A percentile compares a stretch with the other conserved stretches of the same genome.
These are phyloP conservation scores for Achlya flavicornis DNA, from an alignment of 2,888 invertebrate genomes.

Conservation along the genomic window DNA sequence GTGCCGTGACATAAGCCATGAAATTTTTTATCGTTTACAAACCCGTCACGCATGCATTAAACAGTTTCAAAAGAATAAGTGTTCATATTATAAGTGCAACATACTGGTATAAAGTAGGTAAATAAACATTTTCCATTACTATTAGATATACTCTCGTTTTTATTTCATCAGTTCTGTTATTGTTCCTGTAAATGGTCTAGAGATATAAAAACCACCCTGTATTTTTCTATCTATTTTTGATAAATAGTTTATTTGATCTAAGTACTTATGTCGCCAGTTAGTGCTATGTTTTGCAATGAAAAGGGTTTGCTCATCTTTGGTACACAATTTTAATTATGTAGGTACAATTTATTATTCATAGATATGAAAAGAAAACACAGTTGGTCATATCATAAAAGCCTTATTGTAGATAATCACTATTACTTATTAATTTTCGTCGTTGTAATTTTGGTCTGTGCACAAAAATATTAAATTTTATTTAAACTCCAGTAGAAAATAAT, in stretches of 20 bases:
- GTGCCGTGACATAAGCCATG: not conserved
- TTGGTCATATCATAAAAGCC: not conserved
- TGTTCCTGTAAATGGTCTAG: conserved; percentile 21
- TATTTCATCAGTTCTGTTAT: conserved; percentile 8
- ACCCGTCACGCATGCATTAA: conserved; percentile 3
- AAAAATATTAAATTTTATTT: not conserved
- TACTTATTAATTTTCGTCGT: not conserved
- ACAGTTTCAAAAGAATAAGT: not conserved
- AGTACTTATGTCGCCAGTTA: conserved; percentile 36
- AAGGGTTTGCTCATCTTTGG: conserved; percentile 6
- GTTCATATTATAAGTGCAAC: not conserved
- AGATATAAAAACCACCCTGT: conserved; percentile 67
- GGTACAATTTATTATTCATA: not conserved
- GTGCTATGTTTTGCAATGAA: conserved; percentile 12
- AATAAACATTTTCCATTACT: not conserved
- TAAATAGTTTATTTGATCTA: conserved; percentile 12
- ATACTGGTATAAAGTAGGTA: not conserved
- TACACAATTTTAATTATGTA: conserved; percentile 11
- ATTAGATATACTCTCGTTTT: not conserved
- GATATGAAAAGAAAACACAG: not conserved
- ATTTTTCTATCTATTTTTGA: conserved; percentile 32
- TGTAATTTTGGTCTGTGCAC: not conserved
- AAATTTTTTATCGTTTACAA: not conserved
- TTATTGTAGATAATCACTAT: not conserved
- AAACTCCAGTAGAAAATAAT: not conserved